Evolutionary conservation across 2,113 vertebrate species (phyloP).

Genomic region (Danionella cerebrum): DNA sequence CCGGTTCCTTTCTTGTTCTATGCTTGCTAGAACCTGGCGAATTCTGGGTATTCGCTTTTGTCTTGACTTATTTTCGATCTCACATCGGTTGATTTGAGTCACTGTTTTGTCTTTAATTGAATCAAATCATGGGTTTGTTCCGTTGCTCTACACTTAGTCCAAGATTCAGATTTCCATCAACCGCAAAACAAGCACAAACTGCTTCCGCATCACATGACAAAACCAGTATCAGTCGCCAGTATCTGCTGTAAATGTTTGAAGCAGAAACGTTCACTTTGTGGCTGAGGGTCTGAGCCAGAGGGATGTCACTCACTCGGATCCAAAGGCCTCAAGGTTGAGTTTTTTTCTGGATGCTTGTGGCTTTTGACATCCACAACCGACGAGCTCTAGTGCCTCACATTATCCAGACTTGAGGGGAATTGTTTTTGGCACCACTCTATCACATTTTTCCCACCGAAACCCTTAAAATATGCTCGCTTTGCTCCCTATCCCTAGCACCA

Average conservation of each 20-base stretch:
- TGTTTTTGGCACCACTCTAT: conserved; percentile 65
- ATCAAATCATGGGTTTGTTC: conserved; percentile 41
- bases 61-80: too few relatives aligned
- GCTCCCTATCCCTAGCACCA: conserved; percentile 18
- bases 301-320: conserved; percentile 64
- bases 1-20: too few relatives aligned
- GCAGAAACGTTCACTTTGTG: conserved; percentile 72
- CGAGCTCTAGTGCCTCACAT: conserved; percentile 69
- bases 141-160: conserved; percentile 50
- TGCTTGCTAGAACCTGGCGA: too few relatives aligned
- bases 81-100: too few relatives aligned
- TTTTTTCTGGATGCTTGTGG: conserved; percentile 73
- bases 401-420: conserved; percentile 67
- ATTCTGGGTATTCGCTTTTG: too few relatives aligned
- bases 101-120: too few relatives aligned
- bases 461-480: conserved; percentile 49
- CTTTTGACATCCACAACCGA: conserved; percentile 69
- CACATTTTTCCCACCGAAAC: conserved; percentile 62
- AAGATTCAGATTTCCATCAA: conserved; percentile 34
- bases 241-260: too few relatives aligned
- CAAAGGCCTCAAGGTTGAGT: conserved; percentile 66
- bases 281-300: conserved; percentile 66
- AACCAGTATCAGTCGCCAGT: conserved; percentile 57
- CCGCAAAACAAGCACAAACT: conserved; percentile 36
- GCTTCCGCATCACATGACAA: conserved; percentile 50